Percentiles rank a stretch among this genome's conserved stretches.
Evolutionary conservation across 2,888 invertebrate species (phyloP).

Genomic region (Lamproptera curius): DNA sequence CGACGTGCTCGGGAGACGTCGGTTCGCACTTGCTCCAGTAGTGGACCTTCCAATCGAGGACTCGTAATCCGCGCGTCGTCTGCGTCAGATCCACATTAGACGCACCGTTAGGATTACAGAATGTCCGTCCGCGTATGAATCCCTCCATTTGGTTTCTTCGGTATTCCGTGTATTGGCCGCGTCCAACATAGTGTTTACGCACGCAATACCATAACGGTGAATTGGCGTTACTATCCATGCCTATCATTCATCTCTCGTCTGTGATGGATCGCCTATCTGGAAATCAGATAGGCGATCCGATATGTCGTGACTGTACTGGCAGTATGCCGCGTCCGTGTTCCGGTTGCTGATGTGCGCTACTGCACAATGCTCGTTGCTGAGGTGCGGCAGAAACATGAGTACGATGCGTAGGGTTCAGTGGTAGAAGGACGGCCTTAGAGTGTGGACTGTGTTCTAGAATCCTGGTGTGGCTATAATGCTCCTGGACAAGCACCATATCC

Average conservation of each 20-base stretch:
- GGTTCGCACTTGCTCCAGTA: not conserved
- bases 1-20: no score
- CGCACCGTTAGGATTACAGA: slow-evolving; percentile 16
- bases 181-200: not conserved
- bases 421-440: not conserved
- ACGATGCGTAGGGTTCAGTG: no score
- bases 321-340: no score
- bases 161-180: not conserved
- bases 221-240: not conserved
- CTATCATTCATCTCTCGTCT: not conserved
- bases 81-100: slow-evolving; percentile 32
- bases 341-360: no score
- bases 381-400: no score
- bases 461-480: not conserved
- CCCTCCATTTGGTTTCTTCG: not conserved
- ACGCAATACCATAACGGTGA: not conserved
- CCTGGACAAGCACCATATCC: not conserved
- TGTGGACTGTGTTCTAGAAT: not conserved
- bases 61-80: not conserved
- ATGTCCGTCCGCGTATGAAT: not conserved
- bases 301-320: no score
- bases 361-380: no score
- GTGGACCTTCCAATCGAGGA: not conserved
- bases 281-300: no score
- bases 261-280: no score